Conservation (phyloP, 2,797 vertebrate species). For the Pelochelys cantorii region DNA sequence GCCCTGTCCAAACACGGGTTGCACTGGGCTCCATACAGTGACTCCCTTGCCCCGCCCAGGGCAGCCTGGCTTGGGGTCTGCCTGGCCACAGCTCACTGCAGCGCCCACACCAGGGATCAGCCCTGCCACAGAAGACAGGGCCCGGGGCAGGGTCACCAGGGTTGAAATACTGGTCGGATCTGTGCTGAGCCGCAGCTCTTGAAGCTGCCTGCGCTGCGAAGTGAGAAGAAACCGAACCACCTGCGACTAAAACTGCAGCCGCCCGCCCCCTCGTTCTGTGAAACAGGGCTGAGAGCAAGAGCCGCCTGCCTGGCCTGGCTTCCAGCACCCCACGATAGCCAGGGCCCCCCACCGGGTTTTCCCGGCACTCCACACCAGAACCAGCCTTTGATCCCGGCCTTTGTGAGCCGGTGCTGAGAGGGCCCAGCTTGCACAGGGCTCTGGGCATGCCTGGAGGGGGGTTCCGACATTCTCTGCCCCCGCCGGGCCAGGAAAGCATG, state of each 20-base stretch:
- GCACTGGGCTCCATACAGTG: not conserved
- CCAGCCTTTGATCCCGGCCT: too few relatives aligned
- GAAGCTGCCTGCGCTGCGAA: not conserved
- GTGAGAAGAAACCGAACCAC: not conserved
- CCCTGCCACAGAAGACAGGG: rapidly evolving
- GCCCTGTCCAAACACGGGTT: not conserved
- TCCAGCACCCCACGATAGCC: too few relatives aligned
- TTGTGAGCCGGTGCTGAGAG: too few relatives aligned
- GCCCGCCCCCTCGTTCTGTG: not conserved
- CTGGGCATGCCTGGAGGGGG: too few relatives aligned
- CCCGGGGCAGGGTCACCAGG: not conserved
- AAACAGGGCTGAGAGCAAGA: not conserved
- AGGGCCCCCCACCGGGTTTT: too few relatives aligned
- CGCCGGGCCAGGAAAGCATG: too few relatives aligned
- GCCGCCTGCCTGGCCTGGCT: too few relatives aligned
- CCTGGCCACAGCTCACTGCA: not conserved
- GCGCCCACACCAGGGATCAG: not conserved
- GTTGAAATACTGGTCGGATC: not conserved
- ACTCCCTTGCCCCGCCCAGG: not conserved
- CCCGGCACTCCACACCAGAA: too few relatives aligned
- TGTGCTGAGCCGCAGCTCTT: not conserved
- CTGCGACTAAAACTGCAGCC: not conserved
- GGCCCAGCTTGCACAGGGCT: too few relatives aligned
- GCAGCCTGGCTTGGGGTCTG: not conserved
- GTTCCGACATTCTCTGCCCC: too few relatives aligned